Evolutionary conservation across 1,140 invertebrate genomes (phyloP).

Genomic region (Aradophagus sp.): DNA sequence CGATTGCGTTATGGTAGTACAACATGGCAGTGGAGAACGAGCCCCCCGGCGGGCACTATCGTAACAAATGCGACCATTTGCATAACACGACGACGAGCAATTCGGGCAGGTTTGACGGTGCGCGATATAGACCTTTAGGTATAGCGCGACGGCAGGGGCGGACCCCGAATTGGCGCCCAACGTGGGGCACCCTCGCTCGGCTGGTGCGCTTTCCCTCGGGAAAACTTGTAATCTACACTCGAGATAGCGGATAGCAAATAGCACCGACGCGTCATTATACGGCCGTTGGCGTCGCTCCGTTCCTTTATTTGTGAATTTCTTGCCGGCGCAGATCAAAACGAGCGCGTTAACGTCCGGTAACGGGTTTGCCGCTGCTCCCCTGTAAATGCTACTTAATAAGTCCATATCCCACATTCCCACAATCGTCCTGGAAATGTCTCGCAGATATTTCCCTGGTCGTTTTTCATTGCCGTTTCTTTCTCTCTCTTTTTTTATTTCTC

Average conservation of each 20-base stretch:
- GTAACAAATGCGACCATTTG: conserved; percentile 75
- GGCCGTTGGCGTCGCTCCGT: conserved; percentile 45
- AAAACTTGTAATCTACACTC: conserved; percentile 66
- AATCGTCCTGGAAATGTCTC: conserved; percentile 47
- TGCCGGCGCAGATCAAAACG: conserved; percentile 51
- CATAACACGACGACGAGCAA: conserved; percentile 76
- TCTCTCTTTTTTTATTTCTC: conserved; percentile 15
- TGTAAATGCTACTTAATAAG: conserved; percentile 42
- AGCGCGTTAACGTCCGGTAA: conserved; percentile 60
- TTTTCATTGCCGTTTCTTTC: conserved; percentile 37
- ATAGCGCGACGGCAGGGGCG: conserved; percentile 48
- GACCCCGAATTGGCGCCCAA: conserved; percentile 28
- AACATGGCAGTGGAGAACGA: conserved; percentile 65
- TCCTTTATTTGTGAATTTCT: conserved; percentile 50
- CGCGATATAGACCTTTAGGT: conserved; percentile 74
- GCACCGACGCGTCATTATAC: conserved; percentile 56
- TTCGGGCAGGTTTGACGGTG: conserved; percentile 75
- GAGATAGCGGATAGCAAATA: conserved; percentile 67
- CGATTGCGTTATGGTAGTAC: conserved; percentile 46
- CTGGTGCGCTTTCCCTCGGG: conserved; percentile 57
- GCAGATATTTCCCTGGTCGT: conserved; percentile 43
- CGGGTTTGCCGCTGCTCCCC: conserved; percentile 48
- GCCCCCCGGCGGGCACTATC: conserved; percentile 71
- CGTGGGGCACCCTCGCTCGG: conserved; percentile 34
- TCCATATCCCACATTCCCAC: conserved; percentile 38